Conservation (phyloP, 30 jellyfish, hydroid and myxozoan species). For the Pseudorhiza aurosa region DNA sequence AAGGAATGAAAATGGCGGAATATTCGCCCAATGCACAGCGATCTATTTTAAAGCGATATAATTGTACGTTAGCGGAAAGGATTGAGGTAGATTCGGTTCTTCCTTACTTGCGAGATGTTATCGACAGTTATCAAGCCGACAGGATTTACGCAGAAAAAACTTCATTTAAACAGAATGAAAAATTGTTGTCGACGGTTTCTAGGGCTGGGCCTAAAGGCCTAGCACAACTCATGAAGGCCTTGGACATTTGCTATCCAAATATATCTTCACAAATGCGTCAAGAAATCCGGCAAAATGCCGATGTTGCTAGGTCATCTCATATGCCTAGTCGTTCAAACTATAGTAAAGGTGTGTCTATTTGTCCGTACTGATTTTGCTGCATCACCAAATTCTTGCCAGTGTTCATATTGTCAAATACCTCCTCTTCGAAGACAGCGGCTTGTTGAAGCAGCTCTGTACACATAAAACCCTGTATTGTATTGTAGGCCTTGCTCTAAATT, state of each 20-base stretch:
- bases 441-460: too few species aligned
- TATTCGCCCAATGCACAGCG: not conserved
- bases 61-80: constrained; percentile 24
- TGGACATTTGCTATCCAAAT: constrained; percentile 36
- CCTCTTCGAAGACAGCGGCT: too few species aligned
- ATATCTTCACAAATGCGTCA: constrained; percentile 30
- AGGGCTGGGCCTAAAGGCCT: constrained; percentile 54
- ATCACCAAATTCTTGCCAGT: too few species aligned
- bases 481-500: too few species aligned
- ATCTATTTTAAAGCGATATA: constrained; percentile 1
- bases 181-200: constrained; percentile 22
- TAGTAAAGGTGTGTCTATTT: not conserved
- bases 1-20: not conserved
- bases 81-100: constrained; percentile 35
- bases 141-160: constrained; percentile 17
- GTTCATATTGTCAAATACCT: too few species aligned
- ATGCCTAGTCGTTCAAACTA: not conserved
- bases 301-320: not conserved
- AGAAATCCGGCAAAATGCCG: constrained; percentile 1
- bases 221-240: constrained; percentile 41
- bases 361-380: too few species aligned
- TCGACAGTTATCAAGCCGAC: constrained; percentile 32
- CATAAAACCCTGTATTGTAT: too few species aligned
- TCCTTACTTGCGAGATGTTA: constrained; percentile 46
- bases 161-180: constrained; percentile 24